Evolutionary conservation across 2,888 invertebrate genomes (phyloP), one percentile per base, ranked within the genome.

Genomic region (Habrosyne pyritoides): DNA sequence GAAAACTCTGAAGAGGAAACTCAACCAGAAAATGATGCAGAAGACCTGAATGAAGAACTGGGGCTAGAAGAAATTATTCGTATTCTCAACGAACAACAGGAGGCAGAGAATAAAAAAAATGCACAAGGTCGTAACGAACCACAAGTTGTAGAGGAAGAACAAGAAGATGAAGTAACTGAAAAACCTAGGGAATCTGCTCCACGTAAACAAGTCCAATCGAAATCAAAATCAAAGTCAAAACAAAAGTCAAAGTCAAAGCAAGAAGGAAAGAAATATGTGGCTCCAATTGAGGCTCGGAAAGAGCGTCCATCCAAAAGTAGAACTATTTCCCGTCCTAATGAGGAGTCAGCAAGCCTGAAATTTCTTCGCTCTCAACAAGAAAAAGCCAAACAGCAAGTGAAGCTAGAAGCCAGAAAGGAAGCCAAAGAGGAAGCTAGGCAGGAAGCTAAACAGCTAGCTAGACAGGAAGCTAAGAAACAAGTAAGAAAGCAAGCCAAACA

Each of bases 81-180:
- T 53, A 62, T 67, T 8, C 56, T 67, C 2, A 65, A 65, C n/a
- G 63, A 63, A 54, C 59, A 67, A 50, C 52, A 58, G 52, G 53
- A 55, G 1, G 56, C 54, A 26, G 59, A 64, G 48, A 59, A 57
- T 33, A 52, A 47, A 54, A 57, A 55, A 55, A 48, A 46, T 18
- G 50, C 30, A 50, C 50, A 28, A 18, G 21, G 26, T 12, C 26
- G 30, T 28, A 28, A 52, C n/a, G 55, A 59, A 36, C 59, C 55
- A 33, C 36, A 50, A 28, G 28, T 48, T 21, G 8, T 28, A n/a
- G 52, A 57, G 10, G 50, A 53, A 18, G 49, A 56, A 18, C 49
- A 56, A 21, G 59, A 59, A 54, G 60, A 61, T 47, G 57, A 57
- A 5, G 33, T 49, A 0, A 52, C 49, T n/a, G 61, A 63, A 51